These are phyloP conservation scores for Craterocephalus amniculus DNA, from an alignment of 2,797 vertebrate species.

Conservation along the genomic window DNA sequence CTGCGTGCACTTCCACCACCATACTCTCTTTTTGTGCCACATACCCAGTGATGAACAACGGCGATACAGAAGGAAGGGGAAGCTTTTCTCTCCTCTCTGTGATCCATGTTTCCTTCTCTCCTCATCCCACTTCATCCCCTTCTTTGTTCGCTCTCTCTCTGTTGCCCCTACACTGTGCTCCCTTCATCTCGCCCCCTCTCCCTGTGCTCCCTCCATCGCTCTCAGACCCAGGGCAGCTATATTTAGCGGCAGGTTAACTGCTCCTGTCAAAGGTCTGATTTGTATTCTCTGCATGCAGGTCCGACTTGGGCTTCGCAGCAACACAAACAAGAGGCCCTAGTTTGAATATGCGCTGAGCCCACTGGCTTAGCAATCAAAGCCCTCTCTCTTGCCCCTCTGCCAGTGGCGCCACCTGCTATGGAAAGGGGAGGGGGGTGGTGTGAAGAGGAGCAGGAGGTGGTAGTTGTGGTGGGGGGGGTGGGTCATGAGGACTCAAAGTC, in stretches of 20 bases:
- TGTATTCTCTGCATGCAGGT: slow-evolving; percentile 82
- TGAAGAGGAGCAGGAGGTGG: slow-evolving; percentile 15
- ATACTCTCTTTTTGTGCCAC: slow-evolving; percentile 23
- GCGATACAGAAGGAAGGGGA: slow-evolving; percentile 11
- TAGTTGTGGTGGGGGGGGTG: neutral
- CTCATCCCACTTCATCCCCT: slow-evolving; percentile 35
- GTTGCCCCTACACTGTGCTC: slow-evolving; percentile 51
- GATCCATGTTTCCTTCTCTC: slow-evolving; percentile 20
- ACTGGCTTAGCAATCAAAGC: slow-evolving; percentile 80
- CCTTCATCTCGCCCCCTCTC: slow-evolving; percentile 54
- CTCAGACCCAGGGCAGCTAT: slow-evolving; percentile 79
- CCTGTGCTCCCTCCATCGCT: slow-evolving; percentile 62
- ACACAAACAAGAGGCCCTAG: slow-evolving; percentile 82
- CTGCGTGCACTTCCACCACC: slow-evolving; percentile 26
- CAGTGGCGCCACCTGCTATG: slow-evolving; percentile 81
- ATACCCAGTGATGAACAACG: slow-evolving; percentile 10
- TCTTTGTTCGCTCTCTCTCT: slow-evolving; percentile 44
- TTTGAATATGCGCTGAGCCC: slow-evolving; percentile 82
- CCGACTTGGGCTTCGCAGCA: slow-evolving; percentile 76
- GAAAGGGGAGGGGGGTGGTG: slow-evolving; percentile 39
- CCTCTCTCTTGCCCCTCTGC: slow-evolving; percentile 72
- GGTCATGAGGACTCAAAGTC: slow-evolving; percentile 57
- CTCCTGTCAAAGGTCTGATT: slow-evolving; percentile 85
- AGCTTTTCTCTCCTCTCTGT: slow-evolving; percentile 25
- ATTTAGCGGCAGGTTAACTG: slow-evolving; percentile 85